Evolutionary conservation across 2,888 invertebrate genomes (phyloP).

Genomic region (Ormyrus nitidulus): DNA sequence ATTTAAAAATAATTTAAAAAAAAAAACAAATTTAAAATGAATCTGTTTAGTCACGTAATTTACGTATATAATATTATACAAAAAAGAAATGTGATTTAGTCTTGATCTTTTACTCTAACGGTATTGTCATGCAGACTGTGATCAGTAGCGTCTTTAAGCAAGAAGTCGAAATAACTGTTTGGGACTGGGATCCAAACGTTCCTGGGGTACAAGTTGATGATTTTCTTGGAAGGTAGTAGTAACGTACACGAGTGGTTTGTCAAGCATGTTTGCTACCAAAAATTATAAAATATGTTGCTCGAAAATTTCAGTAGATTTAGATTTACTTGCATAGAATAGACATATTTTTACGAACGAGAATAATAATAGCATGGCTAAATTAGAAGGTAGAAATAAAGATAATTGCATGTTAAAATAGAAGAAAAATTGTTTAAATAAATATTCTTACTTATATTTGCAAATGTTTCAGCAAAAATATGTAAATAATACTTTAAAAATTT

Average conservation of each 20-base stretch:
- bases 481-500: not conserved
- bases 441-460: not conserved
- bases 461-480: not conserved
- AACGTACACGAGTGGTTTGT: conserved; percentile 40
- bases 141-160: conserved; percentile 86
- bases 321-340: not conserved
- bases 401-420: too few species aligned
- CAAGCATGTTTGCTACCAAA: conserved; percentile 34
- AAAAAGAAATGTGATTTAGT: not conserved
- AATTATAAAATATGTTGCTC: conserved; percentile 13
- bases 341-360: not conserved
- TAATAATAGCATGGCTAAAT: not conserved
- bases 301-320: not conserved
- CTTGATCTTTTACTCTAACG: conserved; percentile 30
- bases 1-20: conserved; percentile 11
- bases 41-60: conserved; percentile 3
- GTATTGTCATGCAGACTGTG: conserved; percentile 77
- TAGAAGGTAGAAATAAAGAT: too few species aligned
- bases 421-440: not conserved
- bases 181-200: conserved; percentile 91
- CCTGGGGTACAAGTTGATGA: conserved; percentile 88
- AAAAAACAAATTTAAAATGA: conserved; percentile 4
- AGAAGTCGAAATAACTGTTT: conserved; percentile 84
- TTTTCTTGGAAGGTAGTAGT: conserved; percentile 86
- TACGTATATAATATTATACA: conserved; percentile 30